Base-by-base conservation (phyloP, 2,113 vertebrate genomes). In the Lipotes vexillifer region DNA sequence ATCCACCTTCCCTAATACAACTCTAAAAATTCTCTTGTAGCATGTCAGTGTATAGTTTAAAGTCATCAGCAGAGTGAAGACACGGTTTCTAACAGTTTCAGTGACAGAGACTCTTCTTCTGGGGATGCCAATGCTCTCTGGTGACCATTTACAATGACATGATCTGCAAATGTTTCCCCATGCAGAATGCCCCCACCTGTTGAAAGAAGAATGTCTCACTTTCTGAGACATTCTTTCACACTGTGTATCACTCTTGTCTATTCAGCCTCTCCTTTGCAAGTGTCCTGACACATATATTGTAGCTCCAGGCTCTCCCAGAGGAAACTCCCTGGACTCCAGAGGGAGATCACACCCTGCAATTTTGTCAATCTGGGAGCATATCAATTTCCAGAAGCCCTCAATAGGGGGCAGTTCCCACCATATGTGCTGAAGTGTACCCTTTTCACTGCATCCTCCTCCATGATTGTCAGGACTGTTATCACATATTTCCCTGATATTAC, bases 301-400 rank as follows among this genome's bases (percentile, higher is more conserved):
- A 80, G 72, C 0, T 8, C 82, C 66, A 96, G 18, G 3, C 2
- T 94, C 21, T 95, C 97, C 86, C 82, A 78, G 41, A 82, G 31
- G 20, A 94, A 59, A 78, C 13, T 75, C 57, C 36, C 61, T 93
- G 63, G 77, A 87, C 82, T 89, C 85, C 57, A 94, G 80, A 33
- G 72, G 33, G 77, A 97, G 88, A 81, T 52, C 7, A n/a, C 44
- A 95, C 69, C 55, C 81, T 96, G 80, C 92, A 75, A 89, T 97
- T 93, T 96, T 96, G 88, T 91, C 94, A 96, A 23, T 91, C 88
- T 95, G 88, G 77, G 41, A 96, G 63, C 90, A 77, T 97, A 97
- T 92, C 90, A 78, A 96, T 97, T 97, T 97, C 81, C 66, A 94
- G 96, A 96, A 96, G n/a, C 27, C 31, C 20, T 96, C 83, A 97